Base-by-base conservation (phyloP, 2,888 invertebrate genomes). In the Rhimphoctona megacephalus region DNA sequence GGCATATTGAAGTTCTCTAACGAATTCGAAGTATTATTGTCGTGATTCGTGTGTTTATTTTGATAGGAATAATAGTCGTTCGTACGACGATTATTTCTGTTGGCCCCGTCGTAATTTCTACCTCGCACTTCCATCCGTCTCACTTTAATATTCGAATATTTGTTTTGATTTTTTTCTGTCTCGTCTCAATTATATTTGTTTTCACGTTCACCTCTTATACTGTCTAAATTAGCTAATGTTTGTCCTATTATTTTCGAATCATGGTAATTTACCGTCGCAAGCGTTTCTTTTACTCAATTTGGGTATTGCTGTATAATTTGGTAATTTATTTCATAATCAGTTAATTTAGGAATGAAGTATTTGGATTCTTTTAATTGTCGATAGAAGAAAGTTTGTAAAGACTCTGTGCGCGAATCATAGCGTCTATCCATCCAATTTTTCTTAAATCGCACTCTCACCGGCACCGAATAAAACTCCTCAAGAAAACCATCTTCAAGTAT, bases 351-450 rank as follows among this genome's bases (percentile, higher is more conserved):
- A n/a, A 66, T 66, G 9, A 78, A 78, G 61, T 83, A 83, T 64
- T 49, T 70, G n/a, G 85, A 66, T 30, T 82, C 82, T 52, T 78
- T 73, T 2, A 84, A 5, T 73, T 88, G 86, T 0, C 54, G 72
- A 57, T 82, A 83, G 46, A 43, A 79, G 69, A 64, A 83, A 7
- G 54, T 64, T 43, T 85, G 79, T 17, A 78, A 33, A 0, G 64
- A 64, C 2, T 77, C 70, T 8, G 54, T 39, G 5, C 54, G 14
- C 5, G 73, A 4, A 39, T 52, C 39, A 39, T 61, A 85, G 22
- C 49, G 36, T 39, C 79, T 64, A 5, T 70, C 79, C 43, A 73
- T 36, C 85, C 85, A 85, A 6, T 25, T 36, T 2, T 72, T 79
- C 43, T 85, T 85, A 39, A 80, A 76, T 25, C 67, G 57, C 0